These are phyloP conservation scores for Acrocephalus kingi DNA, from an alignment of 2,113 vertebrate species.

Conservation along the genomic window DNA sequence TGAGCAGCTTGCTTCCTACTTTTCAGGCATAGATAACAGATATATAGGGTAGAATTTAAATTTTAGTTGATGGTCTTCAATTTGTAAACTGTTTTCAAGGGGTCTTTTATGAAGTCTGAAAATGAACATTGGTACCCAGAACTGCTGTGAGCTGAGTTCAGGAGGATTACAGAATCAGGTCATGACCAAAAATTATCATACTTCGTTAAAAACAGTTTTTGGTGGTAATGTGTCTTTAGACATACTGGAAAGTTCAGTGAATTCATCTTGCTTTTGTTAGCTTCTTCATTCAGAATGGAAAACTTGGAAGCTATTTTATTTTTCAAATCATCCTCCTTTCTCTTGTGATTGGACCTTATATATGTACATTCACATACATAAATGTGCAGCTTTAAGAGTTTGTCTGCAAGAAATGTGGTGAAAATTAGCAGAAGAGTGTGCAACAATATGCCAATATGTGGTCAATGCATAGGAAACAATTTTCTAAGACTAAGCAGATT, in stretches of 20 bases:
- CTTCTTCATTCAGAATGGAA: not conserved
- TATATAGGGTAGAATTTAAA: not conserved
- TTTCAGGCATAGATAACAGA: not conserved
- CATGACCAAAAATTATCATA: not conserved
- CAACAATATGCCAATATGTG: not conserved
- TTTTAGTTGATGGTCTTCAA: not conserved
- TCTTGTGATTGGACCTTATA: not conserved
- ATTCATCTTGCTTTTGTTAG: not conserved
- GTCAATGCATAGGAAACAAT: not conserved
- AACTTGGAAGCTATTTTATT: not conserved
- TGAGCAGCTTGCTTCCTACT: not conserved
- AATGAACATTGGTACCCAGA: not conserved
- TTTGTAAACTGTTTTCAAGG: not conserved
- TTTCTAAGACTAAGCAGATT: not conserved
- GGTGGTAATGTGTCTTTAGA: not conserved
- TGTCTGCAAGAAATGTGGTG: not conserved
- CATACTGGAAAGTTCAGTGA: not conserved
- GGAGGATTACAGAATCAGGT: not conserved
- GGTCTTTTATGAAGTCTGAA: not conserved
- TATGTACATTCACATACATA: fast-evolving
- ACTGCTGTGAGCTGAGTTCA: not conserved
- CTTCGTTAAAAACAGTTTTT: not conserved
- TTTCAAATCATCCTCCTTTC: not conserved
- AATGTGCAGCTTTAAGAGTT: not conserved
- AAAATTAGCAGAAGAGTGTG: not conserved